A percentile compares a stretch with the other conserved stretches of the same genome.
phyloP scores from a whole-genome alignment of 1,140 invertebrate genomes.

The Trachymyrmex septentrionalis region DNA sequence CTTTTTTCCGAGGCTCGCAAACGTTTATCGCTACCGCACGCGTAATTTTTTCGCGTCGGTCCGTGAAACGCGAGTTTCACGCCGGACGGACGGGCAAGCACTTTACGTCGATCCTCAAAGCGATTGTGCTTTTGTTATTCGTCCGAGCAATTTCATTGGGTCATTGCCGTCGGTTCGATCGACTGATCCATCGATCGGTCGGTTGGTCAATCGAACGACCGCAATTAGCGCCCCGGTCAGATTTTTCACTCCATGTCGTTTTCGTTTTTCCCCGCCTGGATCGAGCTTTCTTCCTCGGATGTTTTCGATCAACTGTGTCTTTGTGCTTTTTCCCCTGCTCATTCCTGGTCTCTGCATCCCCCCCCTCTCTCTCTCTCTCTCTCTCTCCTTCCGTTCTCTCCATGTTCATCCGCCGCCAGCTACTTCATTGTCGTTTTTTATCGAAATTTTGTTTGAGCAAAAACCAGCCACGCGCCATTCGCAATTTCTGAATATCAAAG shows the following conservation, averaged over 20 bases:
- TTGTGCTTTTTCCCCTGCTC: slow-evolving; percentile 38
- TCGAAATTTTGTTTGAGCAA: slow-evolving; percentile 54
- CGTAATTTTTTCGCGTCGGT: slow-evolving; percentile 50
- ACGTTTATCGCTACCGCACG: slow-evolving; percentile 12
- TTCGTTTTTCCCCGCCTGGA: slow-evolving; percentile 12
- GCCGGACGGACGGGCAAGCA: slow-evolving; percentile 19
- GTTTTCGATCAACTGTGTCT: slow-evolving; percentile 55
- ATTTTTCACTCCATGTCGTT: slow-evolving; percentile 38
- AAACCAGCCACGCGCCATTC: slow-evolving; percentile 36
- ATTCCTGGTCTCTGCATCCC: slow-evolving; percentile 4
- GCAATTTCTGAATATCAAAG: slow-evolving; percentile 62
- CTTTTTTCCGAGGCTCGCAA: slow-evolving; percentile 5
- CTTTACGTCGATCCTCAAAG: slow-evolving; percentile 63
- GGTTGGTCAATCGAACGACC: slow-evolving; percentile 39
- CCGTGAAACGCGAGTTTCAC: slow-evolving; percentile 64
- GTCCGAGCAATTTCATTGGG: slow-evolving; percentile 70
- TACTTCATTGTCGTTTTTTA: slow-evolving; percentile 44
- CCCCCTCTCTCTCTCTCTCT: not conserved
- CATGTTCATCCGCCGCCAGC: not conserved
- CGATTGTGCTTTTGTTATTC: slow-evolving; percentile 71
- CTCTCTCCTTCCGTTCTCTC: not conserved
- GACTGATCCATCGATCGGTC: slow-evolving; percentile 21
- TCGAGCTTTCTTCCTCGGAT: slow-evolving; percentile 13
- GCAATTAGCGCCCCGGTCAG: slow-evolving; percentile 69
- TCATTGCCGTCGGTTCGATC: slow-evolving; percentile 21